A percentile compares a stretch with the other conserved stretches of the same genome.
phyloP scores from a whole-genome alignment of 2,888 invertebrate genomes.

The Nomada lathburiana region DNA sequence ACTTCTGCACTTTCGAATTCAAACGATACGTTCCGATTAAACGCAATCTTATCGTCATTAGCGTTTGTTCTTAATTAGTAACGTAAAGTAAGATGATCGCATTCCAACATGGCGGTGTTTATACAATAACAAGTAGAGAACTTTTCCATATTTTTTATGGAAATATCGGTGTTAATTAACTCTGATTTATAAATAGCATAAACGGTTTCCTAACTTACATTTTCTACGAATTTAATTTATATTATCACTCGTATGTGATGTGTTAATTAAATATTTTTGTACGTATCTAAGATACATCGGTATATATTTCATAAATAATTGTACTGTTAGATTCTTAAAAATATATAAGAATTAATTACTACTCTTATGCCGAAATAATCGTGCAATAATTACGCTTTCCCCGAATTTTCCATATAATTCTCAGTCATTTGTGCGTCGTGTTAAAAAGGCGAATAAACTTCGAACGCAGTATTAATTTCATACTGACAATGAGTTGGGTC shows the following conservation, averaged over 20 bases:
- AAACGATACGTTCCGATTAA: constrained; percentile 23
- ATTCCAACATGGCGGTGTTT: constrained; percentile 16
- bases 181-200: not conserved
- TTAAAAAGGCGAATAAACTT: not conserved
- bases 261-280: not conserved
- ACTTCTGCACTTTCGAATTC: constrained; percentile 6
- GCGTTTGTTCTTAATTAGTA: constrained; percentile 25
- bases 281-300: too few relatives aligned
- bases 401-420: not conserved
- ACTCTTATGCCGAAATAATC: too few relatives aligned
- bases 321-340: too few relatives aligned
- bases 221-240: not conserved
- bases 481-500: not conserved
- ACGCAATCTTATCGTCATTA: constrained; percentile 45
- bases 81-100: not conserved
- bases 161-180: not conserved
- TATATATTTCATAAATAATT: too few relatives aligned
- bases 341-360: too few relatives aligned
- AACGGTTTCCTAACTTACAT: not conserved
- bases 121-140: not conserved
- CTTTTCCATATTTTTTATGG: not conserved
- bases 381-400: too few relatives aligned
- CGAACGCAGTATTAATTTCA: not conserved
- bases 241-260: not conserved
- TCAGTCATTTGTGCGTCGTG: not conserved